Conservation (phyloP, 2,113 vertebrate species). For the Triplophysa rosa region DNA sequence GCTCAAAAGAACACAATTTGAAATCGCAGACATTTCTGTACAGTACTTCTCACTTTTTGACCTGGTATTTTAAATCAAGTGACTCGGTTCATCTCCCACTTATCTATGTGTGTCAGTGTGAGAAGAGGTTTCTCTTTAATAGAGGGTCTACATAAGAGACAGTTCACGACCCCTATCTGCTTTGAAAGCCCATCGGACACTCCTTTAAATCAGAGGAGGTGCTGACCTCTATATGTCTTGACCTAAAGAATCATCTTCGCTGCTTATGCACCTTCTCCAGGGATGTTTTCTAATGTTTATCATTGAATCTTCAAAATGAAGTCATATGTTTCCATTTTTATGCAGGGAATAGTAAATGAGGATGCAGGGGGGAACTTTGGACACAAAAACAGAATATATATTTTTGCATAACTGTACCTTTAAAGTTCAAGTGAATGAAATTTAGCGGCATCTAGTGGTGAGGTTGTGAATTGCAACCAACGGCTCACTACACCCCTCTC, state of each 20-base stretch:
- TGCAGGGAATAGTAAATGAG: background rate
- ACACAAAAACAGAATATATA: too few relatives aligned
- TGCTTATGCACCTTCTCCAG: constrained; percentile 17
- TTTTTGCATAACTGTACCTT: too few relatives aligned
- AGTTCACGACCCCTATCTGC: constrained; percentile 20
- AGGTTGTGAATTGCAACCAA: too few relatives aligned
- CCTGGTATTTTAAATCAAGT: constrained; percentile 26
- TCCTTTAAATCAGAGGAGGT: constrained; percentile 24
- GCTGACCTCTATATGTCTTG: constrained; percentile 9
- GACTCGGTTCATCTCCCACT: constrained; percentile 6
- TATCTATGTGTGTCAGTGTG: constrained; percentile 5
- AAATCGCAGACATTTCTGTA: background rate
- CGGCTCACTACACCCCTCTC: too few relatives aligned
- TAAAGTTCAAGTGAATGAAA: too few relatives aligned
- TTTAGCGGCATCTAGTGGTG: too few relatives aligned
- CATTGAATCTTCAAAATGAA: background rate
- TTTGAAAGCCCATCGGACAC: constrained; percentile 4
- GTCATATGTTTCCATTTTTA: background rate
- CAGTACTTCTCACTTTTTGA: background rate
- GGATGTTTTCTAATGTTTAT: background rate
- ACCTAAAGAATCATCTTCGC: background rate
- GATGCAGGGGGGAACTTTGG: too few relatives aligned
- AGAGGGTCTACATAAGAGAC: constrained; percentile 29
- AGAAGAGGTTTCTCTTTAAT: background rate
- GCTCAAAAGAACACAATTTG: background rate